phyloP scores from a whole-genome alignment of 2,797 vertebrate genomes.

The Podarcis siculus region DNA sequence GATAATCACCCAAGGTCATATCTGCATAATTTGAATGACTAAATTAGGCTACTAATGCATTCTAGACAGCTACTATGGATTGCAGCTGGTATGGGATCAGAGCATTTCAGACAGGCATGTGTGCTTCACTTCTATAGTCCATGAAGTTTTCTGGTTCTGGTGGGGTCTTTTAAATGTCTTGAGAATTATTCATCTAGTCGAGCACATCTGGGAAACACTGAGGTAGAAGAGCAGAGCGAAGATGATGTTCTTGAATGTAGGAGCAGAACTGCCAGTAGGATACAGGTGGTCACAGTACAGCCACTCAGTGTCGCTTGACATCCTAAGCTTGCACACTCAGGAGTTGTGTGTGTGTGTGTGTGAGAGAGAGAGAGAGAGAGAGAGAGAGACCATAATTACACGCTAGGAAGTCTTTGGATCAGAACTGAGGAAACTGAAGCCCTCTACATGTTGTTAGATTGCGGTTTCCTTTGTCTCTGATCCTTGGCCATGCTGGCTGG shows the following conservation, averaged over 20 bases:
- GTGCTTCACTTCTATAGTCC: neutral
- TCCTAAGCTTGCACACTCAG: too few species aligned
- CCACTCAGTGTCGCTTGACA: too few species aligned
- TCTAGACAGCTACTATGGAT: neutral
- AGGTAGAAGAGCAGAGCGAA: neutral
- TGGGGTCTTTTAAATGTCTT: neutral
- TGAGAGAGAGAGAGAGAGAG: too few species aligned
- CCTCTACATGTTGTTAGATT: neutral
- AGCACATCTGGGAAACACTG: neutral
- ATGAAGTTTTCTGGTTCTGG: neutral
- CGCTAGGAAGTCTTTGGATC: too few species aligned
- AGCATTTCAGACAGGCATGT: neutral
- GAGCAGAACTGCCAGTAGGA: too few species aligned
- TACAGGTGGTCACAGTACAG: too few species aligned
- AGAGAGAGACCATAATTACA: too few species aligned
- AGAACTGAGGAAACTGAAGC: too few species aligned
- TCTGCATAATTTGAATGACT: neutral
- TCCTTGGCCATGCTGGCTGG: neutral
- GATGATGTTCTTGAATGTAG: too few species aligned
- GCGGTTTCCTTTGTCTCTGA: neutral
- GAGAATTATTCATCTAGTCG: neutral
- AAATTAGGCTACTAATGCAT: neutral
- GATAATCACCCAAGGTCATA: neutral
- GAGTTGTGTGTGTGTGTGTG: too few species aligned
- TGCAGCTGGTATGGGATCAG: neutral